These are phyloP conservation scores for Lanius ludovicianus DNA, from an alignment of 2,113 vertebrate genomes.

Conservation along the genomic window DNA sequence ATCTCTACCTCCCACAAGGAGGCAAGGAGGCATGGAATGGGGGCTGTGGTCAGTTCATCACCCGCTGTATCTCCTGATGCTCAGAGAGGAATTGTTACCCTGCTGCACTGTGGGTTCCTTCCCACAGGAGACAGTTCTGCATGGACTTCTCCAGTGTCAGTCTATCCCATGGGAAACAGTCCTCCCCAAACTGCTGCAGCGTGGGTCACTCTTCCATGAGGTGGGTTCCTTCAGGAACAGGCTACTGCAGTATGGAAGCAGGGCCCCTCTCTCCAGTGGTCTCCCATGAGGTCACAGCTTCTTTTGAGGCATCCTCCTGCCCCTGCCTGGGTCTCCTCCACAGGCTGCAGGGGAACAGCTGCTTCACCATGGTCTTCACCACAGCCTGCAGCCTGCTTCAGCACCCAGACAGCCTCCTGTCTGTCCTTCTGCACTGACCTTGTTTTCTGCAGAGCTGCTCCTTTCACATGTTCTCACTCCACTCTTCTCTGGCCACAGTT, in stretches of 20 bases:
- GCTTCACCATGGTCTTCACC: no score
- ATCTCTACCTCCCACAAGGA: background rate
- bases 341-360: background rate
- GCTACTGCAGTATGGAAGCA: background rate
- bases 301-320: background rate
- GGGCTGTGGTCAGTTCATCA: background rate
- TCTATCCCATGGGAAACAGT: background rate
- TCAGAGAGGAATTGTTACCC: background rate
- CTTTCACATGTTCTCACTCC: background rate
- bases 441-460: background rate
- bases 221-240: background rate
- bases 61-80: background rate
- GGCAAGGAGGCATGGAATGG: background rate
- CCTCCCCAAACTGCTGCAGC: background rate
- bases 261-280: background rate
- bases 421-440: background rate
- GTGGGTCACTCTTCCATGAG: background rate
- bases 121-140: background rate
- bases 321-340: background rate
- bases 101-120: rapidly evolving
- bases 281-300: background rate
- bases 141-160: background rate
- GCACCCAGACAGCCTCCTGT: background rate
- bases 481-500: rapidly evolving
- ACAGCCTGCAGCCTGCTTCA: no score